Evolutionary conservation across 2,888 invertebrate genomes (phyloP), one percentile per base, ranked within the genome.

Genomic region (Tachystola acroxantha): DNA sequence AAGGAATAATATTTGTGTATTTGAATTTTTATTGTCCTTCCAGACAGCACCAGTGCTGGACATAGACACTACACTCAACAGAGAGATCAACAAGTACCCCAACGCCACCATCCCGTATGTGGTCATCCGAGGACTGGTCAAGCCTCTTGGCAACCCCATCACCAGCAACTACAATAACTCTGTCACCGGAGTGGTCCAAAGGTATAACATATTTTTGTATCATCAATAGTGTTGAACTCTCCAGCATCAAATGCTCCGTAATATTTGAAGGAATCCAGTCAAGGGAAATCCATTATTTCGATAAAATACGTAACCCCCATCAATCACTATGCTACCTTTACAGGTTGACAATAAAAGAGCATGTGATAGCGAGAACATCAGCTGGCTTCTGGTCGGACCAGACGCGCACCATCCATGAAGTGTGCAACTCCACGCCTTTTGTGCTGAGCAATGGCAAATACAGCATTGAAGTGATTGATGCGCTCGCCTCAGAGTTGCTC

Each of bases 361-460:
- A 95, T 85, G 91, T 94, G 3, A 90, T 94, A 45, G 92, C 94
- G n/a, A 88, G 95, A 53, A 93, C 92, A 20, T 91, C 93, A 3
- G 92, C 93, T n/a, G 95, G 95, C 3, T 95, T 94, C 75, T 95
- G 95, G 95, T 91, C 93, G 0, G 94, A 96, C 55, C 93, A 93
- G 57, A 92, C 93, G 25, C 90, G 93, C 46, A 90, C 92, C 1
- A 91, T 96, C 43, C 93, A 94, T 59, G 92, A 94, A 57, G 91
- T 93, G 7, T 91, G 91, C 60, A 94, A 95, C 67, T 89, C 91
- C 34, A 93, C 94, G 61, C 96, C 96, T 1, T 96, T 96, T 69
- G 91, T 90, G 32, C 75, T 96, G 35, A 89, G 86, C 57, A 88
- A 85, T 56, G 91, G 91, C 9, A 79, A 81, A 16, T 71, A 84